Base-by-base conservation (phyloP, 2,797 vertebrate genomes). In the Holocentrus rufus region DNA sequence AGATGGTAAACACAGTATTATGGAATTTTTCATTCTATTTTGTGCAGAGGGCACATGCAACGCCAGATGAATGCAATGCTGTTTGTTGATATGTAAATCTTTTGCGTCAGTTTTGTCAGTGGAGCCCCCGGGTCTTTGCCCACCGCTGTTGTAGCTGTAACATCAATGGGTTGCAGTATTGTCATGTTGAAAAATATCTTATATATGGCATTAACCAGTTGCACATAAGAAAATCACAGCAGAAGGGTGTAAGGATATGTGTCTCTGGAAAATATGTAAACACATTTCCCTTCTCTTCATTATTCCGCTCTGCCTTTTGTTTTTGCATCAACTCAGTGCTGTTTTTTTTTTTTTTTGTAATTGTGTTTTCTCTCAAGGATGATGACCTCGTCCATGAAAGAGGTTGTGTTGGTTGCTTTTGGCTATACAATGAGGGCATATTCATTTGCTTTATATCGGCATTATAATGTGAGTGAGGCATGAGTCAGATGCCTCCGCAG, bases 401-500 rank as follows among this genome's bases (percentile, higher is more conserved):
- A 71, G 23, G 74, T 72, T 60, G 52, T 3, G 2, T 14, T 55
- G 76, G 55, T 31, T 50, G 54, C 80, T 61, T 72, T 64, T 61
- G 58, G 74, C 47, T 63, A 42, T 57, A 30, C 73, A 72, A 78
- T 82, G 72, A 76, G 30, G 55, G 42, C 64, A 68, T 69, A 77
- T 83, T 77, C 70, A 74, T 76, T 85, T 59, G 70, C 53, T 85
- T 72, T 63, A 53, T 66, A 70, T 73, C 69, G 54, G 72, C 68
- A 74, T 79, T 58, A 57, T 36, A 82, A 72, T 66, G 57, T 58
- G 69, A 85, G 57, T 74, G 72, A 79, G 64, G 31, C 56, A 34
- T 60, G 80, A 83, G 69, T 76, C 79, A 83, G 83, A 76, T 1
- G 27, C 59, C 69, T 84, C 60, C 63, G 63, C 75, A 47, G 66